Base-by-base conservation (phyloP, 1,140 invertebrate species). In the Carposina sasakii region DNA sequence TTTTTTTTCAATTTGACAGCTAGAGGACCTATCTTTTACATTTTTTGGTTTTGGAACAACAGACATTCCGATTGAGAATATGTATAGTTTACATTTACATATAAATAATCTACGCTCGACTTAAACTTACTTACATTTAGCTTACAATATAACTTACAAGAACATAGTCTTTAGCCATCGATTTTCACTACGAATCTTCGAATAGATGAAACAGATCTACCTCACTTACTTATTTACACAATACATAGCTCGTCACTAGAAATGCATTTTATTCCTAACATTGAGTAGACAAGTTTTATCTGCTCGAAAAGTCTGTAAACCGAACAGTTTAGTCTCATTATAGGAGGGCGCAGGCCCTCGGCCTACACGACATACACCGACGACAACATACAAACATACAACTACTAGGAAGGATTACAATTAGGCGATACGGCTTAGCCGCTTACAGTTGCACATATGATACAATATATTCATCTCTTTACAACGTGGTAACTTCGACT, bases 161-260 rank as follows among this genome's bases (percentile, higher is more conserved):
- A 69, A 81, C 69, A 68, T 79, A 81, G 79, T 79, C 76, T 83
- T 83, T 75, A 84, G 74, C 72, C 67, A 76, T 76, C 76, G 77
- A 77, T 78, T 79, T 76, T 70, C 61, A 71, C 66, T 61, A 71
- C 61, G 77, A 84, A 56, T 81, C 81, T 84, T 84, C 81, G 81
- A 84, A 84, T 71, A 81, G 81, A 84, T 84, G 77, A 84, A 81
- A 84, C 81, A 81, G 75, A 83, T 83, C 79, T 79, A 81, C 76
- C 69, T 52, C 66, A 60, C 69, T 73, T 74, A 77, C 61, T 72
- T 76, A 76, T 63, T 67, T 76, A 76, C 72, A 76, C n/a, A n/a
- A n/a, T 63, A 76, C 67, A 75, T 76, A 81, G 74, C 60, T 84
- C 74, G 72, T 67, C 76, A 81, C 76, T 81, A 81, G 74, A 84